Evolutionary conservation across 1,140 invertebrate genomes (phyloP), one percentile per base, ranked within the genome.

Genomic region (Drosophila funebris): DNA sequence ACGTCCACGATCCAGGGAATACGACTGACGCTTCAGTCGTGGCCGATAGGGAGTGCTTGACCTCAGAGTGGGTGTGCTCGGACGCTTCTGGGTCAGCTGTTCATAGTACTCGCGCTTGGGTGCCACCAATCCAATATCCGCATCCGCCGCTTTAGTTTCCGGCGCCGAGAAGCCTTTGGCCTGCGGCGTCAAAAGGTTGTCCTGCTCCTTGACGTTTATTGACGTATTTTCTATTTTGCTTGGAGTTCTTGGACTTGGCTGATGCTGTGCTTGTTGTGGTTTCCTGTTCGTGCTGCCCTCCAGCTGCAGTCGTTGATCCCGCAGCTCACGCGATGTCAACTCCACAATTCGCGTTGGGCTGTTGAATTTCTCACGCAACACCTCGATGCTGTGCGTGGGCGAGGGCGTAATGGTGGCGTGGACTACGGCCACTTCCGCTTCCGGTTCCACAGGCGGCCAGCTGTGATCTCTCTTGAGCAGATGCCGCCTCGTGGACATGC

Each of bases 391-490:
- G 46, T 90, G 78, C 37, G 39, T 78, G 27, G 39, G 41, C 22
- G 50, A 50, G 6, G 72, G 54, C 20, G 56, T 33, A 18, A 56
- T 20, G 48, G 18, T 29, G 41, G 3, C 44, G 24, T 60, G 46
- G 0, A 7, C 27, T 0, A 8, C 9, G 0, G 31, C 6, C 8
- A 33, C 13, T 8, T 7, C 4, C 6, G 29, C 27, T 24, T 60
- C 68, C 14, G 33, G 43, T 37, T 77, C 73, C 8, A 61, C 33
- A 5, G 90, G 90, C 11, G 90, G 90, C 90, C 90, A 91, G 41
- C 90, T 91, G 73, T 91, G 78, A 56, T 91, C 90, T 9, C 90
- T 69, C 52, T 77, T 88, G 41, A 81, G 76, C 20, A 90, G 60
- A 69, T 84, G 76, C 0, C 77, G 63, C 5, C 88, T 82, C 50